Evolutionary conservation across 2,888 invertebrate genomes (phyloP).

Genomic region (Argynnis bischoffii): DNA sequence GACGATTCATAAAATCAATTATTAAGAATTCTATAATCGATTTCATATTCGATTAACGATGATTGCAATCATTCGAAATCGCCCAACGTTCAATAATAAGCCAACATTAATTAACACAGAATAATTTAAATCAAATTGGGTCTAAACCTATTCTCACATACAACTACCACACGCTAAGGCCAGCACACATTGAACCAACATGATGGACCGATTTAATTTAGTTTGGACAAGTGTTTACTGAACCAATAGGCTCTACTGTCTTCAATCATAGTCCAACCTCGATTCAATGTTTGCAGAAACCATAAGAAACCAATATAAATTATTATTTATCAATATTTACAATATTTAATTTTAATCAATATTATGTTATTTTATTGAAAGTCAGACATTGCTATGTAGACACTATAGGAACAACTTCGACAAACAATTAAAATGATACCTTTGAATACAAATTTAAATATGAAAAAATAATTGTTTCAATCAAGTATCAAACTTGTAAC

Average conservation of each 20-base stretch:
- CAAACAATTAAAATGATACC: no score
- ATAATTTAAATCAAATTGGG: slow-evolving; percentile 16
- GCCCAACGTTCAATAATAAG: slow-evolving; percentile 4
- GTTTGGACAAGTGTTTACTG: background rate
- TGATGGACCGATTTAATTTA: background rate
- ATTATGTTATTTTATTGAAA: slow-evolving; percentile 43
- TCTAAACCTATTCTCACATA: slow-evolving; percentile 19
- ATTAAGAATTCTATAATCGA: no score
- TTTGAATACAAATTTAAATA: no score
- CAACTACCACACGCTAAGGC: slow-evolving; percentile 15
- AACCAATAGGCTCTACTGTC: background rate
- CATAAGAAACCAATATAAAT: slow-evolving; percentile 61
- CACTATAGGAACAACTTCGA: background rate
- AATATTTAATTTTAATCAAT: slow-evolving; percentile 41
- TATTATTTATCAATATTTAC: slow-evolving; percentile 70
- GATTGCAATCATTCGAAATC: slow-evolving; percentile 4
- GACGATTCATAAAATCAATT: no score
- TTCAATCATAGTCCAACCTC: background rate
- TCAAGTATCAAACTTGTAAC: no score
- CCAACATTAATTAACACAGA: slow-evolving; percentile 20
- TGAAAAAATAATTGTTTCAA: no score
- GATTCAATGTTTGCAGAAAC: slow-evolving; percentile 17
- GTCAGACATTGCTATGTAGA: slow-evolving; percentile 17
- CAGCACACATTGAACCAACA: background rate
- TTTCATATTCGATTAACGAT: no score